Evolutionary conservation across 2,113 vertebrate genomes (phyloP).

Genomic region (Struthio camelus): DNA sequence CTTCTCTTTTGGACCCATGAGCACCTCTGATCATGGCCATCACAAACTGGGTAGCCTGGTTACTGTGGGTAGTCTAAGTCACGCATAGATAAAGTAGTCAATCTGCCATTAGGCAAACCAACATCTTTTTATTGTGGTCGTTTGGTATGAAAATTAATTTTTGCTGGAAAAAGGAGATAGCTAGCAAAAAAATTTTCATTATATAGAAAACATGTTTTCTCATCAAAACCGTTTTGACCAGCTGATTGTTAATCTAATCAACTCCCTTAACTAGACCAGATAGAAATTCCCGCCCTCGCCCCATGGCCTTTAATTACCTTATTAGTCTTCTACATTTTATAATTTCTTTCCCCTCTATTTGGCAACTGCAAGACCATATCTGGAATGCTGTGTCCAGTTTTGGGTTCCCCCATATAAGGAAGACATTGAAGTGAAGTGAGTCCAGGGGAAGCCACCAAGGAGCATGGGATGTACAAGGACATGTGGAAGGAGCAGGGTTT

Average conservation of each 20-base stretch:
- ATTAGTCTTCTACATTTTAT: background rate
- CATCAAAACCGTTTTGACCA: background rate
- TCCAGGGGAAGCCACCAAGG: background rate
- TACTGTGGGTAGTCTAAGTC: background rate
- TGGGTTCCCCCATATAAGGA: background rate
- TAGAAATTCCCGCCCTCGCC: background rate
- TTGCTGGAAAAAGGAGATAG: background rate
- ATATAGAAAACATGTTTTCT: background rate
- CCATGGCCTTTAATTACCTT: background rate
- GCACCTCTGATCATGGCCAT: background rate
- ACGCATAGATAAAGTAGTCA: background rate
- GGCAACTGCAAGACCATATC: background rate
- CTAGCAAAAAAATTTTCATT: background rate
- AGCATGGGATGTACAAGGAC: background rate
- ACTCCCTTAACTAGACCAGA: background rate
- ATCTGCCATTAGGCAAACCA: background rate
- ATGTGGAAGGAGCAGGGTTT: background rate
- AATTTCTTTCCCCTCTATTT: background rate
- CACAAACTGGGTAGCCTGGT: background rate
- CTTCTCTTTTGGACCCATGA: background rate
- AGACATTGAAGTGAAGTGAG: background rate
- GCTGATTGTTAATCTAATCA: background rate
- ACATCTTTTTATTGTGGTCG: background rate
- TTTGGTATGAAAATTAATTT: background rate
- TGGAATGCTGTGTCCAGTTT: background rate